phyloP scores from a whole-genome alignment of 2,888 invertebrate genomes.

The Lydus trimaculatus region DNA sequence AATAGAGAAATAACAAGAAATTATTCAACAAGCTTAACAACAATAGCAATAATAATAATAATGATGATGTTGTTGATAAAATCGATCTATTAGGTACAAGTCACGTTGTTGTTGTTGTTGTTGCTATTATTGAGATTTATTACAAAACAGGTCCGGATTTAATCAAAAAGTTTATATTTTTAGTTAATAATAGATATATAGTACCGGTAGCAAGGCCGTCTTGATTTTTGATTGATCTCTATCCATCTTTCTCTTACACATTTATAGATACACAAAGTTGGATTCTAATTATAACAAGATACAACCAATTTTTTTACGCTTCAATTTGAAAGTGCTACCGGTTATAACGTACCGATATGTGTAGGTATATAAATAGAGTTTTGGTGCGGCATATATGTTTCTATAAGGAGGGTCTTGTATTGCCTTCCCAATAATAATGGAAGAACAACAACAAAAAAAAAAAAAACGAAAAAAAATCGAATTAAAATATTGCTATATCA shows the following conservation, averaged over 20 bases:
- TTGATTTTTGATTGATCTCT: conserved; percentile 7
- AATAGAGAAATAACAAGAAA: background rate
- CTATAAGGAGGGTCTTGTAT: conserved; percentile 21
- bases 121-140: background rate
- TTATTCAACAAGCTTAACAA: background rate
- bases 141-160: background rate
- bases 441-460: conserved; percentile 23
- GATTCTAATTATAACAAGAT: conserved; percentile 41
- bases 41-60: background rate
- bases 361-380: background rate
- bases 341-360: conserved; percentile 41
- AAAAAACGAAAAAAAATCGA: conserved; percentile 51
- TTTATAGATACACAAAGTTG: conserved; percentile 39
- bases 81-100: background rate
- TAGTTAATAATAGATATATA: background rate
- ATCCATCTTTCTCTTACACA: background rate
- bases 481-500: conserved; percentile 58
- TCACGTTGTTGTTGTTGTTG: background rate
- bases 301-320: conserved; percentile 55
- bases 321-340: conserved; percentile 58
- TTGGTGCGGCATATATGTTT: background rate
- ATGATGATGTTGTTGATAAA: too few relatives aligned
- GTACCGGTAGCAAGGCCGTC: conserved; percentile 27
- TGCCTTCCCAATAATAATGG: conserved; percentile 25
- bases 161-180: background rate